Percentiles rank a stretch among this genome's conserved stretches.
Evolutionary conservation across 2,797 vertebrate genomes (phyloP).

Genomic region (Eulemur mongoz): DNA sequence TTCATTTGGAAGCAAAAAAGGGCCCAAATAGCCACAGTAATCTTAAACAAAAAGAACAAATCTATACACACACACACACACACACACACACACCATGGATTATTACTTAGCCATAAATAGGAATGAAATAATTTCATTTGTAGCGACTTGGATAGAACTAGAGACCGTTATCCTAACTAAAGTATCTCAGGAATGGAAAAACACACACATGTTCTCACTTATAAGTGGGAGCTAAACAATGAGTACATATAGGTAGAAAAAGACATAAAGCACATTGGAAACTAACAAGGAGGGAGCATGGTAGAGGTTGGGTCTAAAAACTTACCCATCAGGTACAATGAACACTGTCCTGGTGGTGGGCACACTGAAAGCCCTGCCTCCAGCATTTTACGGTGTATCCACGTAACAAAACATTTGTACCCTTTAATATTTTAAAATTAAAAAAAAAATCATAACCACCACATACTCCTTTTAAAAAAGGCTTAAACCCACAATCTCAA

Average conservation of each 20-base stretch:
- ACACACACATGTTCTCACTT: background rate
- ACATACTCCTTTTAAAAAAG: background rate
- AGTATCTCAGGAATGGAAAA: background rate
- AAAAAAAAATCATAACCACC: background rate
- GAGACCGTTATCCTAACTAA: background rate
- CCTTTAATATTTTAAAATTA: background rate
- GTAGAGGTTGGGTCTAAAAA: background rate
- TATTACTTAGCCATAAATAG: background rate
- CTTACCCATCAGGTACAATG: background rate
- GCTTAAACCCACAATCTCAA: background rate
- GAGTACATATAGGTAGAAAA: background rate
- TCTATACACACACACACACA: no score
- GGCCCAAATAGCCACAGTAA: no score
- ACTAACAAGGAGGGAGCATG: background rate
- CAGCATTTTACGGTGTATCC: background rate
- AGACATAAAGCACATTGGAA: background rate
- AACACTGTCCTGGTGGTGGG: background rate
- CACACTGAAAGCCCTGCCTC: background rate
- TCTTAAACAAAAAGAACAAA: no score
- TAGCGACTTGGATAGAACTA: no score
- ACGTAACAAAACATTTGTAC: background rate
- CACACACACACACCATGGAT: background rate
- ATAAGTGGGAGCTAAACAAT: background rate
- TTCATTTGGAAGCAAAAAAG: no score
- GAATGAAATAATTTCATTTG: background rate